Evolutionary conservation across 2,888 invertebrate species (phyloP), one percentile per base, ranked within the genome.

Genomic region (Apamea sordens): DNA sequence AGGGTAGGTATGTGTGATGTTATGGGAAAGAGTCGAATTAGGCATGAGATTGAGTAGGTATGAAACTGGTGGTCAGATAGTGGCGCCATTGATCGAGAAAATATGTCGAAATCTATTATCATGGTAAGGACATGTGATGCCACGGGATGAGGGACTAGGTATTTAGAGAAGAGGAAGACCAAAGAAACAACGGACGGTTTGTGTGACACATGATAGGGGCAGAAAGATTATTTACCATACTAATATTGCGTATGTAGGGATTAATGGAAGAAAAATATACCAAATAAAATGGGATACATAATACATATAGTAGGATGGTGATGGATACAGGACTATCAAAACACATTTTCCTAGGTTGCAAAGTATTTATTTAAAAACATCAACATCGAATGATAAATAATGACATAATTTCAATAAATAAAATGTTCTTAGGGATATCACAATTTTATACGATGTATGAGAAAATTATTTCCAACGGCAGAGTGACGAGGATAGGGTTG

Each of bases 321-420:
- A 61, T 21, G 10, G 70, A 59, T 68, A 41, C 1, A 15, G 47
- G 65, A 21, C 41, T n/a, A 84, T 32, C 32, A 63, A 83, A 80
- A 89, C 2, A 65, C 28, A 7, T 2, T 15, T 53, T 68, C 73
- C 47, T 80, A 82, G 87, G 87, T 91, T 93, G 93, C 92, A 91
- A 90, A 86, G 82, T 86, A 90, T 94, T 93, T 93, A 93, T 92
- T 93, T 91, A 73, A 89, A 84, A 91, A 91, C 83, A 88, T 90
- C 76, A 92, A 92, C 90, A 91, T 84, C 82, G 79, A 90, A 86
- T 85, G 81, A 77, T 82, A 88, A 90, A 90, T 82, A 89, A 87
- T 86, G 85, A 84, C 77, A 87, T 89, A 87, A 81, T 80, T 87
- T 89, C 82, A 82, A 88, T 88, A 93, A 92, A 91, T 90, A 88